Conservation (phyloP, 2,113 vertebrate species). For the Abramis brama region DNA sequence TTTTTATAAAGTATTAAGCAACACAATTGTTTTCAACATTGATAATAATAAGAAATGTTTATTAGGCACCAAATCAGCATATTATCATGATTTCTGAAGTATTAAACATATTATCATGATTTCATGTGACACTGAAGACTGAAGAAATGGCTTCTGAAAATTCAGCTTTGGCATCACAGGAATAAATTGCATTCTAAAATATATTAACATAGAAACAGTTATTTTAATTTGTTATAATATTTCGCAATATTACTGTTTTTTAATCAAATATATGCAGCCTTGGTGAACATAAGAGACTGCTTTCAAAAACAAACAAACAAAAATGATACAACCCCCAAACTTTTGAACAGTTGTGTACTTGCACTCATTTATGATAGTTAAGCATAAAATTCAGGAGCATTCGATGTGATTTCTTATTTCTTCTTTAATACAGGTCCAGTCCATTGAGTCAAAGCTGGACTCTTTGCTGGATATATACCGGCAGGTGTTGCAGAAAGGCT, state of each 20-base stretch:
- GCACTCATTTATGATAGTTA: background rate
- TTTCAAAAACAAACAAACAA: background rate
- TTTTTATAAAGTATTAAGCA: background rate
- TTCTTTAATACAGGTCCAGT: constrained; percentile 84
- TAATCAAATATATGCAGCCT: background rate
- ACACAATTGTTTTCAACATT: background rate
- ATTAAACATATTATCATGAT: background rate
- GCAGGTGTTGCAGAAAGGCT: constrained; percentile 90
- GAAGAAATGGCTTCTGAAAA: no score
- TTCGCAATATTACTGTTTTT: background rate
- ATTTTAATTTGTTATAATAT: background rate
- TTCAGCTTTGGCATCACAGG: background rate
- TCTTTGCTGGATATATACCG: constrained; percentile 94
- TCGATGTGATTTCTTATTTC: background rate
- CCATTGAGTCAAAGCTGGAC: constrained; percentile 96
- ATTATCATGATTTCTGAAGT: background rate
- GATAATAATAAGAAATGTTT: background rate
- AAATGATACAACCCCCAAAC: background rate
- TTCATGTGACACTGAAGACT: no score
- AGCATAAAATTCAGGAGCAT: background rate
- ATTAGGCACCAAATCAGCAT: background rate
- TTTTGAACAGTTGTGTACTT: background rate
- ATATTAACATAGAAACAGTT: background rate
- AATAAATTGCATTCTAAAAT: background rate
- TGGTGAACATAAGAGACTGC: background rate